A percentile compares a stretch with the other conserved stretches of the same genome.
Evolutionary conservation across 1,140 invertebrate genomes (phyloP).

Genomic region (Cyphomyrmex costatus): DNA sequence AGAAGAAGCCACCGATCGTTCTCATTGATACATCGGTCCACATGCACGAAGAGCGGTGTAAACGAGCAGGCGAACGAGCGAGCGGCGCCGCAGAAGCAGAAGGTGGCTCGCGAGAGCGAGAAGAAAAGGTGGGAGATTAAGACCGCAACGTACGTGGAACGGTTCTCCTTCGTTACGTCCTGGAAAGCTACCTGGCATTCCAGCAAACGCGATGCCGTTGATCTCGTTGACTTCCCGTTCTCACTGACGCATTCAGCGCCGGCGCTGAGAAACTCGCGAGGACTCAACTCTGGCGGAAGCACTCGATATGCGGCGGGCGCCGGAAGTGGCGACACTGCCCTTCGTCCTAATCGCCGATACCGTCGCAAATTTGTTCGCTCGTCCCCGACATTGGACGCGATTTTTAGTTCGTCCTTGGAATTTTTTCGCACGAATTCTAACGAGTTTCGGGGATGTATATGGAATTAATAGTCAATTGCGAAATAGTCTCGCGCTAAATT

Average conservation of each 20-base stretch:
- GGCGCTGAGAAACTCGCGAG: neutral
- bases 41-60: constrained; percentile 23
- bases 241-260: constrained; percentile 28
- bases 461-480: neutral
- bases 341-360: neutral
- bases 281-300: neutral
- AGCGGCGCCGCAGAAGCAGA: neutral
- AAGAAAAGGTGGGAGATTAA: constrained; percentile 44
- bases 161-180: constrained; percentile 56
- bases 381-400: neutral
- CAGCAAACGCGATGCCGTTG: constrained; percentile 51
- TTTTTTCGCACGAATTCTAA: neutral
- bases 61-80: constrained; percentile 11
- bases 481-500: neutral
- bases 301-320: neutral
- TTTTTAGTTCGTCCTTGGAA: constrained; percentile 19
- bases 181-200: constrained; percentile 55
- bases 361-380: neutral
- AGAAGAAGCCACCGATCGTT: constrained; percentile 24
- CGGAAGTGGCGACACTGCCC: constrained; percentile 28
- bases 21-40: constrained; percentile 46
- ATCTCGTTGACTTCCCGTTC: constrained; percentile 44
- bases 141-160: constrained; percentile 51
- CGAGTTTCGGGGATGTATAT: neutral
- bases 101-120: neutral